A percentile compares a stretch with the other conserved stretches of the same genome.
These are phyloP conservation scores for Cairina moschata DNA, from an alignment of 2,113 vertebrate species.

Conservation along the genomic window DNA sequence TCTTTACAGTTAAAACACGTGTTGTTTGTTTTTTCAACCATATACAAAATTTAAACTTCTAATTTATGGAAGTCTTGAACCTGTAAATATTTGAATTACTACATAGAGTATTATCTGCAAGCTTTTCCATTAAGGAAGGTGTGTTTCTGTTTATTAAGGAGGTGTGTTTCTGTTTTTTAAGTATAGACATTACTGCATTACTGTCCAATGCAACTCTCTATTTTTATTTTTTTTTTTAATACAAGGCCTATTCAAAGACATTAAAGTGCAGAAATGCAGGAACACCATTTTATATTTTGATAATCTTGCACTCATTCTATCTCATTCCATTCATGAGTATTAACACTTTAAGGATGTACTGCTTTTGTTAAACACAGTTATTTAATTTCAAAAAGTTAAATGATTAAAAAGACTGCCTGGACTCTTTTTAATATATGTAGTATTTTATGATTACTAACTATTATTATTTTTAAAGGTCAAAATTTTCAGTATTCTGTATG, in stretches of 20 bases:
- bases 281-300: neutral
- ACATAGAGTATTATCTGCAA: neutral
- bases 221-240: neutral
- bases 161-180: neutral
- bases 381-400: neutral
- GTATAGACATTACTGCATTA: neutral
- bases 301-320: neutral
- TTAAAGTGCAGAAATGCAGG: neutral
- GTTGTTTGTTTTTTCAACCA: neutral
- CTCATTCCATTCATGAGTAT: neutral
- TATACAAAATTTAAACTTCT: neutral
- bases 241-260: neutral
- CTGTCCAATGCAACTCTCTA: neutral
- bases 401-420: neutral
- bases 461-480: neutral
- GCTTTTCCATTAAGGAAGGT: neutral
- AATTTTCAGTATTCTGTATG: neutral
- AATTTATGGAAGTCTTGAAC: neutral
- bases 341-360: neutral
- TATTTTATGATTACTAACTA: neutral
- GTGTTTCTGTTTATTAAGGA: too few relatives aligned
- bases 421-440: neutral
- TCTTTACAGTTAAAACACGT: neutral
- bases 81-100: neutral
- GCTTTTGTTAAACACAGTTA: neutral